A percentile compares a stretch with the other conserved stretches of the same genome.
These are phyloP conservation scores for Nysson spinosus DNA, from an alignment of 2,888 invertebrate species.

Conservation along the genomic window DNA sequence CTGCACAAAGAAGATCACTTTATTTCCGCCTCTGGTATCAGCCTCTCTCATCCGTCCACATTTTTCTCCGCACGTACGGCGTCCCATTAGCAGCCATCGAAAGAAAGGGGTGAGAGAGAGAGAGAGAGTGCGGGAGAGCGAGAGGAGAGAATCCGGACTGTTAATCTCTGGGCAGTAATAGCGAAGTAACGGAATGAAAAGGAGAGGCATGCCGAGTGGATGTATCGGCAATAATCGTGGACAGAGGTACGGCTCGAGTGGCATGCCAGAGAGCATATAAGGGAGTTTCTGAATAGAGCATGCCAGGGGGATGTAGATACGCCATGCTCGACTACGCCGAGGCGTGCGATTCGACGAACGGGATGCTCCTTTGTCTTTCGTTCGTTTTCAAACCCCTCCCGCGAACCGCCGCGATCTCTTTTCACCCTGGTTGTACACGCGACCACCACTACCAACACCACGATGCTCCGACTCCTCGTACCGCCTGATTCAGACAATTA, in stretches of 20 bases:
- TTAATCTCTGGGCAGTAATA: slow-evolving; percentile 49
- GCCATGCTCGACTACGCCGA: slow-evolving; percentile 71
- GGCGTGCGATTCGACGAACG: slow-evolving; percentile 72
- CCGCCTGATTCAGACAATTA: slow-evolving; percentile 66
- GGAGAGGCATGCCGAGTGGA: slow-evolving; percentile 61
- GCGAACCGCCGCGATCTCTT: slow-evolving; percentile 24
- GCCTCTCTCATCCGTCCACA: slow-evolving; percentile 14
- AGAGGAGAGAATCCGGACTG: slow-evolving; percentile 6
- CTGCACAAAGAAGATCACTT: no score
- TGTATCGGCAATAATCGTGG: slow-evolving; percentile 74
- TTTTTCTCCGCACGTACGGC: slow-evolving; percentile 16
- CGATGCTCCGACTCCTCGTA: slow-evolving; percentile 38
- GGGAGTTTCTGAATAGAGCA: slow-evolving; percentile 61
- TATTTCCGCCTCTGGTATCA: neutral
- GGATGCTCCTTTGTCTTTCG: slow-evolving; percentile 75
- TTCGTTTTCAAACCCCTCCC: slow-evolving; percentile 62
- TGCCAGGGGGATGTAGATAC: slow-evolving; percentile 74
- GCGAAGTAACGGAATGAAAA: slow-evolving; percentile 68
- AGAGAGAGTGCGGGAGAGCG: neutral
- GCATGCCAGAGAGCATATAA: slow-evolving; percentile 40
- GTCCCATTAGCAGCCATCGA: slow-evolving; percentile 4
- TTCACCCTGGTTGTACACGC: slow-evolving; percentile 27
- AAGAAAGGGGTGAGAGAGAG: neutral
- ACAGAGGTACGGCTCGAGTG: slow-evolving; percentile 41
- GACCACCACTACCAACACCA: slow-evolving; percentile 4